Base-by-base conservation (phyloP, 2,888 invertebrate species). In the Rhingia rostrata region DNA sequence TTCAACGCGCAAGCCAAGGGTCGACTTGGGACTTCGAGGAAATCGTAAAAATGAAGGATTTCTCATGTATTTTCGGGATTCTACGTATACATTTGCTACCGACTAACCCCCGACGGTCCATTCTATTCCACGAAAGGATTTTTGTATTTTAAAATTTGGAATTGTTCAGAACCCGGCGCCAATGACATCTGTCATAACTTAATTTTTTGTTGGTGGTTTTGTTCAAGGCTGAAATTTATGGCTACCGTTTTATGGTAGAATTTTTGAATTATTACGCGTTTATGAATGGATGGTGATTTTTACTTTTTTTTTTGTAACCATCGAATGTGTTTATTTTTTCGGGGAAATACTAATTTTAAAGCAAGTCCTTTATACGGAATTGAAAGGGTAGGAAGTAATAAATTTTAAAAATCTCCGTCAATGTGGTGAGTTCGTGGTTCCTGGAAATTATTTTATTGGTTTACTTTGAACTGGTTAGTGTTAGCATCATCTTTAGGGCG, bases 51-150 rank as follows among this genome's bases (percentile, higher is more conserved):
- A 47, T 53, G 7, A 51, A 58, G 45, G 37, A 47, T 61, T 45
- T n/a, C 14, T 35, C 6, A 5, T 12, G 30, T 33, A 47, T n/a
- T 45, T 49, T 35, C 10, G 12, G 10, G 33, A 35, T 41, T 43
- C n/a, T 74, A 67, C 33, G 41, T 33, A 49, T 58, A 22, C 39
- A 43, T 51, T 49, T 51, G 74, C 63, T 75, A 69, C 61, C 4
- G 74, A 22, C 22, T 22, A 22, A 22, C 22, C 49, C 0, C 45
- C 4, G 35, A 37, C 39, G 51, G 33, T 58, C 32, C 58, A 45
- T 43, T 6, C 22, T 37, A 63, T 69, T 81, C 69, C 43, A 75
- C 51, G 80, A 74, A 80, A 54, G 43, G 56, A 43, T 10, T 49
- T 53, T 22, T 9, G 35, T 37, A 37, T 51, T 35, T 58, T 37